phyloP scores from a whole-genome alignment of 2,797 vertebrate species.

The Sphenopsis melanotis region DNA sequence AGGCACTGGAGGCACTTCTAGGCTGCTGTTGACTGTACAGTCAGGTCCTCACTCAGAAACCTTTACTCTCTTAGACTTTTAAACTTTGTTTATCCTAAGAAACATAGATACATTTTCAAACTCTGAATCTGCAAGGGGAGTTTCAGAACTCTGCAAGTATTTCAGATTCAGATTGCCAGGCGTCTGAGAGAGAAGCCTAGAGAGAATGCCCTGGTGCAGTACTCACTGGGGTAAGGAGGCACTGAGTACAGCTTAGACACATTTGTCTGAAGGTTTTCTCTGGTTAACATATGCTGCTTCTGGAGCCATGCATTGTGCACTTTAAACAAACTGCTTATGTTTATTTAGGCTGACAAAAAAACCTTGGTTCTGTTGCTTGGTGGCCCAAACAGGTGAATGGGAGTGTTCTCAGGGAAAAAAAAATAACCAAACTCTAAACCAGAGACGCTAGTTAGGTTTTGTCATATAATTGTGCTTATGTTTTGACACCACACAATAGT shows the following conservation, averaged over 20 bases:
- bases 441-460: not conserved
- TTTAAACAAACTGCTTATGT: not conserved
- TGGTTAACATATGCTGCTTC: not conserved
- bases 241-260: not conserved
- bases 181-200: not conserved
- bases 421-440: not conserved
- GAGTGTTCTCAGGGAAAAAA: not conserved
- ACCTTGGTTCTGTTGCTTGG: not conserved
- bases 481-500: not conserved
- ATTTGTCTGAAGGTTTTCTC: not conserved
- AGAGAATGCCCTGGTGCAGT: not conserved
- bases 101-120: not conserved
- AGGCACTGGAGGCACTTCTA: not conserved
- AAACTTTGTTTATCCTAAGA: not conserved
- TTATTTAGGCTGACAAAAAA: not conserved
- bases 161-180: not conserved
- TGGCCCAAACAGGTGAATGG: not conserved
- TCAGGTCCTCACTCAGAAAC: not conserved
- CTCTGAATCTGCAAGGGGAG: not conserved
- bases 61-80: not conserved
- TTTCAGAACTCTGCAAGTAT: not conserved
- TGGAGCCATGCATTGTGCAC: accelerated
- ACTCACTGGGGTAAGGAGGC: not conserved
- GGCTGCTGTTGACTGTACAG: not conserved
- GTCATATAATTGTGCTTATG: not conserved